Conservation (phyloP, 2,797 vertebrate genomes). For the Lacerta bilineata region DNA sequence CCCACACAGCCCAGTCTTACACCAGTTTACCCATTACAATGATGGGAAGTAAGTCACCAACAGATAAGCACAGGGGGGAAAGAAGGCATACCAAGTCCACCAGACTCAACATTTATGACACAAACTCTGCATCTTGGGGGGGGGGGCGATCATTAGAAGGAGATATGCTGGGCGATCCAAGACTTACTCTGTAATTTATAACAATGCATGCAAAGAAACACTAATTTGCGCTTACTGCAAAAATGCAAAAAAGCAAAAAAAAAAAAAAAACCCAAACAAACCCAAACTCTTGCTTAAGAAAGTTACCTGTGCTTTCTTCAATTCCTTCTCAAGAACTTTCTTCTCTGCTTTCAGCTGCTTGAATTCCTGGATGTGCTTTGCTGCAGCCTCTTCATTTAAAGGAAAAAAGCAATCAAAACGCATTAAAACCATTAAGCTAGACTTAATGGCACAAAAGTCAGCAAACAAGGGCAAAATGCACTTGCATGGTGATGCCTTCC, state of each 20-base stretch:
- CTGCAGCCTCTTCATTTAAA: constrained; percentile 81
- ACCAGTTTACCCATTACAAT: not conserved
- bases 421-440: constrained; percentile 20
- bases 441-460: not conserved
- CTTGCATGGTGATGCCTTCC: not conserved
- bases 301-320: constrained; percentile 85
- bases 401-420: constrained; percentile 6
- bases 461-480: not conserved
- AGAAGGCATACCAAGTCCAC: not conserved
- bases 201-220: not conserved
- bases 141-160: not conserved
- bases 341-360: constrained; percentile 87
- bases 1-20: not conserved
- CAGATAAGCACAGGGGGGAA: not conserved
- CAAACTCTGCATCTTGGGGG: not conserved
- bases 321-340: constrained; percentile 85
- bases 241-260: not conserved
- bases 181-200: not conserved
- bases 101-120: not conserved
- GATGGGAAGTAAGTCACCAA: not conserved
- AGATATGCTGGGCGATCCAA: not conserved
- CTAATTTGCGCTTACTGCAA: not conserved
- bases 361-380: constrained; percentile 85
- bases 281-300: not conserved
- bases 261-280: too few species aligned